Evolutionary conservation across 2,113 vertebrate genomes (phyloP).

Genomic region (Oncorhynchus keta): DNA sequence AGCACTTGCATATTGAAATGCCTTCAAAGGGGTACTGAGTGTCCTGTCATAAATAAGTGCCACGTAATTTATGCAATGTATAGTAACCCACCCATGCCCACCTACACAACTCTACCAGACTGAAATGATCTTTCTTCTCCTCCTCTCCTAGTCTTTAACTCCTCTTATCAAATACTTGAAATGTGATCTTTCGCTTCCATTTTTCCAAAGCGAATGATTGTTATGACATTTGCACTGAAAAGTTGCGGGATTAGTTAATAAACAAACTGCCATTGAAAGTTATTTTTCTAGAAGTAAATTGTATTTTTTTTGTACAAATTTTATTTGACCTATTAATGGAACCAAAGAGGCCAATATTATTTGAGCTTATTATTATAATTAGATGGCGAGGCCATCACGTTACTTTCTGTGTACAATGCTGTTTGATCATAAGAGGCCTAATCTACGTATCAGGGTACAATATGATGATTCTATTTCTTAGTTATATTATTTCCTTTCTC

Average conservation of each 20-base stretch:
- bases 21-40: constrained; percentile 89
- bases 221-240: constrained; percentile 99
- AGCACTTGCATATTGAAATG: constrained; percentile 94
- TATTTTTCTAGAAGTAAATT: constrained; percentile 98
- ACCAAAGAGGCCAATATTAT: too few species aligned
- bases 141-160: constrained; percentile 72
- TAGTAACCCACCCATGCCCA: constrained; percentile 78
- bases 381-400: neutral
- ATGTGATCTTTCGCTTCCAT: constrained; percentile 96
- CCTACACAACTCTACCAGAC: constrained; percentile 77
- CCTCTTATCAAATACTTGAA: constrained; percentile 97
- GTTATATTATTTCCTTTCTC: constrained; percentile 80
- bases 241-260: constrained; percentile 92
- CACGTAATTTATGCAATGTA: constrained; percentile 99
- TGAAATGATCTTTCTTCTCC: constrained; percentile 73
- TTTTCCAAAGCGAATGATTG: constrained; percentile 97
- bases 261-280: constrained; percentile 87
- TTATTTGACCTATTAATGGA: constrained; percentile 77
- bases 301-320: constrained; percentile 71
- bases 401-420: constrained; percentile 49
- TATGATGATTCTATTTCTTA: constrained; percentile 84
- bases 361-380: too few species aligned
- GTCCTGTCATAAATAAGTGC: constrained; percentile 82
- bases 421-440: constrained; percentile 79
- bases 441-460: constrained; percentile 87